Evolutionary conservation across 2,113 vertebrate species (phyloP), one percentile per base, ranked within the genome.

Genomic region (Scatophagus argus): DNA sequence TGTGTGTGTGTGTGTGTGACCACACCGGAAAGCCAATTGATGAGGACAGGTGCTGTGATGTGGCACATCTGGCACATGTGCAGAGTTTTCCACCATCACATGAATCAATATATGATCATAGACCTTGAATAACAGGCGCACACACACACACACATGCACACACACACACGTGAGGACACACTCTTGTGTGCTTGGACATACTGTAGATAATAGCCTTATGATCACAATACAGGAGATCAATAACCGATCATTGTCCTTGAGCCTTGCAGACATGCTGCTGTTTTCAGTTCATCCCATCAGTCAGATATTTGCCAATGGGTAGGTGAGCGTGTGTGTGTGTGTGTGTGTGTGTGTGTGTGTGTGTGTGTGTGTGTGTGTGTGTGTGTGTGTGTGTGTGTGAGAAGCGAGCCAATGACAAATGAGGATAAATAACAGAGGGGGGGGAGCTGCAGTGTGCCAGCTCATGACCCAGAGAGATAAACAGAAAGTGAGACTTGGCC

Each of bases 291-390:
- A 80, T 77, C 76, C 71, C 74, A 89, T 88, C 74, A 82, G 82
- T 89, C 89, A 84, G 78, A 79, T 84, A 84, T 79, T 85, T 77
- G 89, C 91, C 88, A 86, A 36, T 54, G 91, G 88, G 81, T 68
- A 87, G 87, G 84, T 85, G 80, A 87, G 79, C n/a, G 64, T 55
- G 71, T 64, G 71, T 32, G 60, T 49, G 68, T 71, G 58, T 66
- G 54, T 51, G 36, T 80, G 21, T 51, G 54, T 41, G 41, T 39
- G 29, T 55, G 51, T 21, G 68, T 74, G 63, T 43, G 43, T 39
- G 41, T 49, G 29, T 54, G 58, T 46, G 46, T 34, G 44, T 38
- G 55, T 51, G 54, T 41, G 41, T 39, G 29, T 55, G 51, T 21
- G 68, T 74, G 63, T 43, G 43, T 39, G 41, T 49, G 29, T 54